phyloP scores from a whole-genome alignment of 2,888 invertebrate species.

The Chymomyza fuscimana region DNA sequence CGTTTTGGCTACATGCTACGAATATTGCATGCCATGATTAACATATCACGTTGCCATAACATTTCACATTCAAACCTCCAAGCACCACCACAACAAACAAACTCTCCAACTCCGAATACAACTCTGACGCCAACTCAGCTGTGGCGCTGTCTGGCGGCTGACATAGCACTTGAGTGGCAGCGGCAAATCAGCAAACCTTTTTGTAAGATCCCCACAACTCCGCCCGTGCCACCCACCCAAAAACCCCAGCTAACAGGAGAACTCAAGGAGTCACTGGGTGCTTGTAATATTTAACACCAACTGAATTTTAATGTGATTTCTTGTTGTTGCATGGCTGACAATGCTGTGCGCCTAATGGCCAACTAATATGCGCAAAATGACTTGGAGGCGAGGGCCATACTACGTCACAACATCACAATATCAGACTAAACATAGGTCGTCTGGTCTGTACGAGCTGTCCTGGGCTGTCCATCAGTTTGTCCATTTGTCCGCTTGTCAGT shows the following conservation, averaged over 20 bases:
- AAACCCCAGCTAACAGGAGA: neutral
- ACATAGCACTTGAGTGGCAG: constrained; percentile 54
- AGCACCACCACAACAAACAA: neutral
- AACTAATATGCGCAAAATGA: constrained; percentile 70
- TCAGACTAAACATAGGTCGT: constrained; percentile 3
- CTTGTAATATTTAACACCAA: constrained; percentile 71
- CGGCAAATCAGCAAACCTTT: constrained; percentile 62
- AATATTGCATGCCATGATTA: constrained; percentile 63
- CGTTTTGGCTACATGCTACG: constrained; percentile 22
- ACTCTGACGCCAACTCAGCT: neutral
- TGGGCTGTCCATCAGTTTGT: neutral
- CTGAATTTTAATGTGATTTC: constrained; percentile 69
- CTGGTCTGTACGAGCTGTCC: neutral
- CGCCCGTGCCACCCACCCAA: too few species aligned
- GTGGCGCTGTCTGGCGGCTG: constrained; percentile 38
- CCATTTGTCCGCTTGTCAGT: neutral
- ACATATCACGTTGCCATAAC: constrained; percentile 77
- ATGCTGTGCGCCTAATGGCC: constrained; percentile 62
- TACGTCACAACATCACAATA: neutral
- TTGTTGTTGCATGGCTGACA: constrained; percentile 44
- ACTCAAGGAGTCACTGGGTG: constrained; percentile 25
- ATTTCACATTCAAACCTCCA: constrained; percentile 41
- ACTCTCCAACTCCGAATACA: neutral
- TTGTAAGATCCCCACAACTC: neutral
- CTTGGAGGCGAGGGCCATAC: constrained; percentile 49